Evolutionary conservation across 2,113 vertebrate species (phyloP), one percentile per base, ranked within the genome.

Genomic region (Camelus bactrianus): DNA sequence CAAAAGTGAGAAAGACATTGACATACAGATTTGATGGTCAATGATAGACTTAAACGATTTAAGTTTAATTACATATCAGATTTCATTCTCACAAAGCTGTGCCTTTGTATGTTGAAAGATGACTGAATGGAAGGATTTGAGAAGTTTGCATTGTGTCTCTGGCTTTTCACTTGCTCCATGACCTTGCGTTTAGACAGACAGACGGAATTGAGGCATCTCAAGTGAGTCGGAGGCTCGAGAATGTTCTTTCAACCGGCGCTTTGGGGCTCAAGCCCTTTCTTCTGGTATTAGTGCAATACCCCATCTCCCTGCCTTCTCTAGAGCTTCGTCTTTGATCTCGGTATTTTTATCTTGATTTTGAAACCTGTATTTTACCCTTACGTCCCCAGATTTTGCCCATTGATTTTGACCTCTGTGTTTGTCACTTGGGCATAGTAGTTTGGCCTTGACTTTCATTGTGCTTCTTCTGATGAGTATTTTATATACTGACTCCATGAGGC

Each of bases 331-430:
- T 89, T 65, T 89, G 56, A 83, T 64, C 35, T 95, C 1, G 8
- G 30, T 26, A n/a, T 85, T 17, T 87, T 91, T 73, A 87, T 75
- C 24, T 89, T 75, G 60, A 94, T 14, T 93, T 87, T 92, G 88
- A 92, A 90, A 84, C 19, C 54, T 32, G 5, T 42, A 38, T 94
- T 72, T 92, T 35, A 19, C 28, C 32, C 3, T 86, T 87, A 22
- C 8, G 79, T 28, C 30, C 14, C 0, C 7, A 4, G 26, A 3
- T 64, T 65, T 91, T 82, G 67, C 46, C 19, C 15, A 89, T 67
- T 67, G 67, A 62, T 42, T 72, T 89, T 89, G 48, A 77, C 48
- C 17, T 93, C 35, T 81, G 6, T 42, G 14, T 85, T 67, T 96
- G 48, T 94, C 42, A 65, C 17, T 65, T 46, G 72, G 48, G 11